A percentile compares a stretch with the other conserved stretches of the same genome.
These are phyloP conservation scores for Acanthococcus lagerstroemiae DNA, from an alignment of 2,888 invertebrate genomes.

Conservation along the genomic window DNA sequence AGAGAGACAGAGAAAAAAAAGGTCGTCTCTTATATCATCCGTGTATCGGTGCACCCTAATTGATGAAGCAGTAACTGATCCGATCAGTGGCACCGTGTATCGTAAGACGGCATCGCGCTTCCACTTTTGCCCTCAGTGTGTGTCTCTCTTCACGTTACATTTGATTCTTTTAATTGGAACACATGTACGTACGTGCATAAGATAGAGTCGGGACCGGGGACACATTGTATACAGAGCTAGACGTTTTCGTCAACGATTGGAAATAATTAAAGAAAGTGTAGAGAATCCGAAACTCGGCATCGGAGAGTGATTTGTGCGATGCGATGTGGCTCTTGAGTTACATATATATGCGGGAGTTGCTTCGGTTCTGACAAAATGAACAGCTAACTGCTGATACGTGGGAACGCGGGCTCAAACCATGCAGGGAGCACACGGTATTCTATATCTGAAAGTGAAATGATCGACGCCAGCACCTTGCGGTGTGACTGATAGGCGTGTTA, in stretches of 20 bases:
- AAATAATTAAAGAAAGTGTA: conserved; percentile 13
- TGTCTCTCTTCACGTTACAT: not conserved
- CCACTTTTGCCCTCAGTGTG: not conserved
- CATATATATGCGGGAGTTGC: too few relatives aligned
- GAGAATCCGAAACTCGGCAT: not conserved
- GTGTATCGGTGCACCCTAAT: conserved; percentile 18
- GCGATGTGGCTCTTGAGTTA: too few relatives aligned
- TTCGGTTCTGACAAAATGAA: too few relatives aligned
- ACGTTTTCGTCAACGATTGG: conserved; percentile 13
- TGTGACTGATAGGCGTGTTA: too few relatives aligned
- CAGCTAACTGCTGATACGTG: too few relatives aligned
- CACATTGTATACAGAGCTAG: too few relatives aligned
- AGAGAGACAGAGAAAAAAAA: not conserved
- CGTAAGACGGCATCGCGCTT: conserved; percentile 14
- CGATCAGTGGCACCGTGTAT: conserved; percentile 25
- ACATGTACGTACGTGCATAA: conserved; percentile 14
- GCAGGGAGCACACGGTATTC: too few relatives aligned
- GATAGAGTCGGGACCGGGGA: too few relatives aligned
- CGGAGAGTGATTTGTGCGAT: not conserved
- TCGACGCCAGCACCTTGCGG: too few relatives aligned
- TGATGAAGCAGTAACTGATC: conserved; percentile 28
- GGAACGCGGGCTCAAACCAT: too few relatives aligned
- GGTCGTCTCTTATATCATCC: conserved; percentile 4
- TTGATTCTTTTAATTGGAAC: conserved; percentile 4
- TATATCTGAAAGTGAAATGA: too few relatives aligned